These are phyloP conservation scores for Edolisoma coerulescens DNA, from an alignment of 2,113 vertebrate species.

Conservation along the genomic window DNA sequence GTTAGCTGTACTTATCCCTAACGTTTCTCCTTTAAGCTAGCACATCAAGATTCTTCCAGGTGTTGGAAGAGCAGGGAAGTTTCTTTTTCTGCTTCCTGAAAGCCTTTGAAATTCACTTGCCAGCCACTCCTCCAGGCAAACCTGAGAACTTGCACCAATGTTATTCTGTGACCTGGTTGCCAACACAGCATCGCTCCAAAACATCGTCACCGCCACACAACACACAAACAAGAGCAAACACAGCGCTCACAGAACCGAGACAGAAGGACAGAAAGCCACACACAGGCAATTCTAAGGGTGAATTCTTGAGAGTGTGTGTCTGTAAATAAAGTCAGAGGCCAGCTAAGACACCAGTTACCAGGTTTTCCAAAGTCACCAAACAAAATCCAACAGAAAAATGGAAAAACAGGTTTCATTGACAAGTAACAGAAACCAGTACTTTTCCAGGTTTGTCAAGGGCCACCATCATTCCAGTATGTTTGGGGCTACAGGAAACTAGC, in stretches of 20 bases:
- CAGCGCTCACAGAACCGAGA: background rate
- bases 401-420: background rate
- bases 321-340: background rate
- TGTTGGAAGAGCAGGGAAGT: background rate
- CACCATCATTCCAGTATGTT: background rate
- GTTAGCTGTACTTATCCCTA: background rate
- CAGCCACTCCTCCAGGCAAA: background rate
- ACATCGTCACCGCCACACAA: background rate
- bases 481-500: background rate
- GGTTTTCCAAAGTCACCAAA: background rate
- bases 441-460: background rate
- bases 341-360: background rate
- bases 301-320: background rate
- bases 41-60: background rate
- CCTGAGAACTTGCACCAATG: background rate
- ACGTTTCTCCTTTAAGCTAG: background rate
- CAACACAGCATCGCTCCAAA: background rate
- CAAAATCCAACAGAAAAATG: background rate
- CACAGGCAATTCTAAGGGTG: background rate
- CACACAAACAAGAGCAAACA: background rate
- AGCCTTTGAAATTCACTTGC: background rate
- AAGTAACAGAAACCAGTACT: background rate
- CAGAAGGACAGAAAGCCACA: background rate
- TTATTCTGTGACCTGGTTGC: background rate
- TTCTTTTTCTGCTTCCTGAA: background rate